These are phyloP conservation scores for Drosophila bifasciata DNA, from an alignment of 1,140 invertebrate genomes.

Conservation along the genomic window DNA sequence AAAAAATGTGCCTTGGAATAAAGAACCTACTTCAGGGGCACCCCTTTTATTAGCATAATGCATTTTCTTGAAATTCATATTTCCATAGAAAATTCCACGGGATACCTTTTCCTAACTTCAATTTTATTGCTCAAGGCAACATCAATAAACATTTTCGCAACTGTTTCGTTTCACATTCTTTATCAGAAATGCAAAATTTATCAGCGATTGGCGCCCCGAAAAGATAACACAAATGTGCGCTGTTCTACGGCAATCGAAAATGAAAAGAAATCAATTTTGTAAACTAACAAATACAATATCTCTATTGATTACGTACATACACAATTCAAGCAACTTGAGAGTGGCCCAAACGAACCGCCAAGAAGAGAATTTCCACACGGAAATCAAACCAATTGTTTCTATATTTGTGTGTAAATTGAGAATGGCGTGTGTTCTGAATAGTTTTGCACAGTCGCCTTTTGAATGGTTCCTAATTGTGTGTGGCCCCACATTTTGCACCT, in stretches of 20 bases:
- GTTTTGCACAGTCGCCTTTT: slow-evolving; percentile 33
- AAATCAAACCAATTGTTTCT: slow-evolving; percentile 46
- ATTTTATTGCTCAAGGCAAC: slow-evolving; percentile 9
- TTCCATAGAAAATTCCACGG: slow-evolving; percentile 5
- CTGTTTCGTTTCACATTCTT: not conserved
- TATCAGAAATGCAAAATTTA: slow-evolving; percentile 57
- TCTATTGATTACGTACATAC: slow-evolving; percentile 35
- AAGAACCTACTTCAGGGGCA: too few species aligned
- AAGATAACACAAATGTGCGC: slow-evolving; percentile 43
- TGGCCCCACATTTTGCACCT: slow-evolving; percentile 27
- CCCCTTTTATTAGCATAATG: too few species aligned
- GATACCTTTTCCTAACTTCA: not conserved
- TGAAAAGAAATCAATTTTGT: slow-evolving; percentile 36
- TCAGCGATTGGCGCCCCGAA: slow-evolving; percentile 40
- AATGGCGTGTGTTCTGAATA: slow-evolving; percentile 10
- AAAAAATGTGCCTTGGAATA: too few species aligned
- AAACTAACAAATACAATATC: slow-evolving; percentile 26
- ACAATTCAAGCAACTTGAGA: not conserved
- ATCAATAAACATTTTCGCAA: not conserved
- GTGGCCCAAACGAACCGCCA: slow-evolving; percentile 18
- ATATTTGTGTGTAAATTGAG: slow-evolving; percentile 4
- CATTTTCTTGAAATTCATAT: not conserved
- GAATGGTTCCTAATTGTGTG: slow-evolving; percentile 64
- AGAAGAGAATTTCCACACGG: slow-evolving; percentile 11
- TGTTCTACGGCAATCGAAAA: slow-evolving; percentile 32